A percentile compares a stretch with the other conserved stretches of the same genome.
Conservation (phyloP, 2,113 vertebrate genomes). For the rabbit (Oryctolagus cuniculus) region mOryCun1.1 NC_091438.1:107346001-107346500, state of each 20-base stretch:
- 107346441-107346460: neutral
- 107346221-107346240: neutral
- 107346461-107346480: slow-evolving; percentile 31
- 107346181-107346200: neutral
- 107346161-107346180: neutral
- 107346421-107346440: slow-evolving; percentile 15
- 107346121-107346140: neutral
- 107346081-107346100: neutral
- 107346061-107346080: neutral
- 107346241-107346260: slow-evolving; percentile 34
- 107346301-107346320: neutral
- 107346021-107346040: too few relatives aligned
- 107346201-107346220: neutral
- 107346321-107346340: neutral
- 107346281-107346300: neutral
- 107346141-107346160: neutral
- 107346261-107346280: slow-evolving; percentile 27
- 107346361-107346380: neutral
- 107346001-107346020: too few relatives aligned
- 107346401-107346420: neutral
- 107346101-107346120: neutral
- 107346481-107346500: slow-evolving; percentile 50
- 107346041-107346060: too few relatives aligned
- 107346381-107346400: neutral
- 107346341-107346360: neutral